These are phyloP conservation scores for Megalonaias nervosa DNA, from an alignment of 1,140 invertebrate species.

Conservation along the genomic window DNA sequence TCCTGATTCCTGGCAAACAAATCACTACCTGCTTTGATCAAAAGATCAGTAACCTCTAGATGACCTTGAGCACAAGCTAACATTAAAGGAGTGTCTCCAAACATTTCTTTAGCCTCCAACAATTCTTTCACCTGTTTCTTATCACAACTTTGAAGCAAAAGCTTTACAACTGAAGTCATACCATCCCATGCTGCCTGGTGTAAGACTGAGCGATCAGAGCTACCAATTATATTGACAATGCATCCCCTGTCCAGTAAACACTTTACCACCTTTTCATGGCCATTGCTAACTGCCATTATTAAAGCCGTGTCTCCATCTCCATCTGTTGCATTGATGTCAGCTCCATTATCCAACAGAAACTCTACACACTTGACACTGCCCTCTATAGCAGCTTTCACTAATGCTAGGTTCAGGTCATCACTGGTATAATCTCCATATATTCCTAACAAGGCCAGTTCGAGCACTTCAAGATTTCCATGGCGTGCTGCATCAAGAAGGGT, in stretches of 20 bases:
- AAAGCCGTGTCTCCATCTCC: conserved; percentile 54
- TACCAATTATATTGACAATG: background rate
- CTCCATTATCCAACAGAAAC: conserved; percentile 63
- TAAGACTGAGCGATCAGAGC: background rate
- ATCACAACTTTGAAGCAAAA: no score
- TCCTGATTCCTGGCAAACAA: no score
- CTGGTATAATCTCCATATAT: background rate
- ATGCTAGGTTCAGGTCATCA: conserved; percentile 7
- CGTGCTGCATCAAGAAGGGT: conserved; percentile 4
- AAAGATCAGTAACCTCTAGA: no score
- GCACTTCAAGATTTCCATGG: conserved; percentile 2
- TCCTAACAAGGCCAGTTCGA: background rate
- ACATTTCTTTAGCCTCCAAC: no score
- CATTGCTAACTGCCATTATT: conserved; percentile 83
- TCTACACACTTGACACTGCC: conserved; percentile 53
- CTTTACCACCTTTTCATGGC: background rate
- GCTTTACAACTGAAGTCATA: no score
- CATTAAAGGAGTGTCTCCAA: no score
- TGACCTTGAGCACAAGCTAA: no score
- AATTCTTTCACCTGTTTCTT: no score
- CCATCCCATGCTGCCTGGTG: no score
- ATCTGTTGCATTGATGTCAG: conserved; percentile 66
- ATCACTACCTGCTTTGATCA: no score
- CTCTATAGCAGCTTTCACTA: conserved; percentile 7
- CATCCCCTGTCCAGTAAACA: background rate